Conservation (phyloP, 1,140 invertebrate species). For the Teleogryllus occipitalis region DNA sequence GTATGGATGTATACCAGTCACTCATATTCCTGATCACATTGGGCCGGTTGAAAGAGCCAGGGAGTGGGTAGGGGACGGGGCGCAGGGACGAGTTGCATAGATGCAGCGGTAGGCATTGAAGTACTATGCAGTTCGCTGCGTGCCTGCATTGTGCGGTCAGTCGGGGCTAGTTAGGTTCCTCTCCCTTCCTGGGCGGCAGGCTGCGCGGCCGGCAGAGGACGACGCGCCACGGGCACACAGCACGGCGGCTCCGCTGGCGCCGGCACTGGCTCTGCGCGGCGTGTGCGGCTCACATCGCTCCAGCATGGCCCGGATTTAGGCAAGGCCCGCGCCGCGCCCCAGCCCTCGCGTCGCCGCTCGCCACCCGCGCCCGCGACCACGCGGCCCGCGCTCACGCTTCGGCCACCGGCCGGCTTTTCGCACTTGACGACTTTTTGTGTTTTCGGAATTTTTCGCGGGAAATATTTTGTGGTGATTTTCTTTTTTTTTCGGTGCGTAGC, state of each 20-base stretch:
- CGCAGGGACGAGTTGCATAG: not conserved
- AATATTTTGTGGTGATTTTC: not conserved
- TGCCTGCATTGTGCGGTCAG: not conserved
- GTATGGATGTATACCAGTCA: not conserved
- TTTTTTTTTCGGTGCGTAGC: not conserved
- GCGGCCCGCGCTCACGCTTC: not conserved
- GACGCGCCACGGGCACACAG: not conserved
- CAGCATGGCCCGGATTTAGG: slow-evolving; percentile 2
- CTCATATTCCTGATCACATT: slow-evolving; percentile 4
- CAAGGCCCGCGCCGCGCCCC: not conserved
- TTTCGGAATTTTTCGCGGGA: not conserved
- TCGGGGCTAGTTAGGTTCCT: not conserved
- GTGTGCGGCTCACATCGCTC: not conserved
- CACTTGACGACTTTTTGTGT: not conserved
- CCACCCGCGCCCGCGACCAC: not conserved
- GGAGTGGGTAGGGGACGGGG: not conserved
- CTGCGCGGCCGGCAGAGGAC: not conserved
- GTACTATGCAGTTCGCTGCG: slow-evolving; percentile 3
- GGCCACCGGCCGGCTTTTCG: not conserved
- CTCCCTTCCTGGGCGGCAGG: not conserved
- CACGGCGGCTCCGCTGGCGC: no score
- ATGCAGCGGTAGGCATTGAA: slow-evolving; percentile 3
- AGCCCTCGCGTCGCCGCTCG: not conserved
- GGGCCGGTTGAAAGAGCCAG: not conserved
- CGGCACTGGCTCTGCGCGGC: not conserved